Conservation (phyloP, 1,140 invertebrate species). For the Bombus cullumanus region DNA sequence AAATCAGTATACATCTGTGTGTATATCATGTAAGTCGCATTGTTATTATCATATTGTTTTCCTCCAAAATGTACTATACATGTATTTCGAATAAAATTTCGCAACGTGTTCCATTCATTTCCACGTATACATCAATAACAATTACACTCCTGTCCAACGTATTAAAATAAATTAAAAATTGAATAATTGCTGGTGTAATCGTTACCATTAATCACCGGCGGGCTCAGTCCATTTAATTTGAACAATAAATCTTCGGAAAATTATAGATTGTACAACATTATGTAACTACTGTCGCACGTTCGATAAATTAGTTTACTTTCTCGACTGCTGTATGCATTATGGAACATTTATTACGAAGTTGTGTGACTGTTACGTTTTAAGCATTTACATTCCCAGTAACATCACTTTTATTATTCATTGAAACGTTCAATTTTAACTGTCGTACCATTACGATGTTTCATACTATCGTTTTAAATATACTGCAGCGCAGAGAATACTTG, state of each 20-base stretch:
- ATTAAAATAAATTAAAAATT: constrained; percentile 12
- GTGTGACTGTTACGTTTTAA: not conserved
- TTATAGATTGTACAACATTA: constrained; percentile 12
- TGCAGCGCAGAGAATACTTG: not conserved
- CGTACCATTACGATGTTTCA: not conserved
- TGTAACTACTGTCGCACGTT: not conserved
- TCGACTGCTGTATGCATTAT: not conserved
- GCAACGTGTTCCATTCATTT: not conserved
- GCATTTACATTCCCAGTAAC: not conserved
- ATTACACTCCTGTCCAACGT: not conserved
- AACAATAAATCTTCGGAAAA: not conserved
- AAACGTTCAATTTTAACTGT: not conserved
- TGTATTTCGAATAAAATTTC: not conserved
- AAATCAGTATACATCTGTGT: not conserved
- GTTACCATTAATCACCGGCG: not conserved
- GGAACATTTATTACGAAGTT: not conserved
- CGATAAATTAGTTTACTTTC: constrained; percentile 23
- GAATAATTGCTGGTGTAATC: not conserved
- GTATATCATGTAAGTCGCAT: not conserved
- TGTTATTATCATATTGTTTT: too few relatives aligned
- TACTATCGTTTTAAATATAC: not conserved
- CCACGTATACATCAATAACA: not conserved
- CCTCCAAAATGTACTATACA: not conserved
- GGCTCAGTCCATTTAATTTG: not conserved
- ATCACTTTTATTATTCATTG: not conserved